A percentile compares a stretch with the other conserved stretches of the same genome.
Conservation (phyloP, 2,113 vertebrate genomes). For the Sula dactylatra region DNA sequence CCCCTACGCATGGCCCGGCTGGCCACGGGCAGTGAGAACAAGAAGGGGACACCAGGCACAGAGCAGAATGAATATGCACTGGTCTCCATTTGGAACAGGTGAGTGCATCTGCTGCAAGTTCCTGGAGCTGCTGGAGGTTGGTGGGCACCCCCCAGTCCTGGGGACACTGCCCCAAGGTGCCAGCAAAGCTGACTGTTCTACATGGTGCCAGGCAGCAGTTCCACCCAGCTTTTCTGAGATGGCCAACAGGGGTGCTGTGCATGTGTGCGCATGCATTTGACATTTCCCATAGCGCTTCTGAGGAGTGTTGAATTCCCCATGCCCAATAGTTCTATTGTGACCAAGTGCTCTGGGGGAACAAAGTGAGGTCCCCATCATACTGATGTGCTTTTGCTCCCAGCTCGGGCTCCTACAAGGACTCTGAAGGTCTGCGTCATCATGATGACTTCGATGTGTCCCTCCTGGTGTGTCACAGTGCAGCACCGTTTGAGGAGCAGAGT, state of each 20-base stretch:
- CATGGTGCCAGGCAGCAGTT: neutral
- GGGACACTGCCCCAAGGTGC: neutral
- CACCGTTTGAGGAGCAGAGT: constrained; percentile 93
- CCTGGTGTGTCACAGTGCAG: constrained; percentile 92
- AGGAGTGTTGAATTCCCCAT: neutral
- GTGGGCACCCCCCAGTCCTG: neutral
- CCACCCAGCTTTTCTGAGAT: neutral
- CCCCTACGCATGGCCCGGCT: constrained; percentile 91
- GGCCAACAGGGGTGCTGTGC: too few relatives aligned
- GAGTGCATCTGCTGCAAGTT: neutral
- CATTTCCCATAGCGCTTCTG: neutral
- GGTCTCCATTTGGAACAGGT: constrained; percentile 97
- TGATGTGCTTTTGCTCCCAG: constrained; percentile 63
- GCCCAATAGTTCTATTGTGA: neutral
- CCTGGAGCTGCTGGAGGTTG: neutral
- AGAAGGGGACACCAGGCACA: constrained; percentile 76
- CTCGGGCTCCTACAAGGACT: constrained; percentile 93
- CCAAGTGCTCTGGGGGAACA: neutral
- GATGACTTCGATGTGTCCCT: constrained; percentile 97
- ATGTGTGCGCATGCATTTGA: neutral
- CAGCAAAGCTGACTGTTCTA: neutral
- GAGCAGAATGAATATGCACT: constrained; percentile 93
- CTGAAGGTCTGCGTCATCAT: constrained; percentile 91
- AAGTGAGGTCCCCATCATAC: neutral
- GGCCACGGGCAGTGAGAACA: constrained; percentile 67